Conservation (phyloP, 2,888 invertebrate genomes). For the Zeuzera pyrina region DNA sequence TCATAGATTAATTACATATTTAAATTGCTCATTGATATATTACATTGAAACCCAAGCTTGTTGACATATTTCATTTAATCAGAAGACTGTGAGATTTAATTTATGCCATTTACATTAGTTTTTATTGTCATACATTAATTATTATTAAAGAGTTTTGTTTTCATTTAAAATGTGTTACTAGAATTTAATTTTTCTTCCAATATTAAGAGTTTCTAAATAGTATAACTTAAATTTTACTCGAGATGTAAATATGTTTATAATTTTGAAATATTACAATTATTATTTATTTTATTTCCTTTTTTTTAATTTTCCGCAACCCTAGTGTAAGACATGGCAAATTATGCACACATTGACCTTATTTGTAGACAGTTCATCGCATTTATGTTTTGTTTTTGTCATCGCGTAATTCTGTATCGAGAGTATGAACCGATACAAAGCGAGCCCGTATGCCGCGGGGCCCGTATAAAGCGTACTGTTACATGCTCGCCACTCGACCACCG, state of each 20-base stretch:
- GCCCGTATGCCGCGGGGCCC: conserved; percentile 25
- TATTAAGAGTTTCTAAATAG: neutral
- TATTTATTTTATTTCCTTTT: conserved; percentile 63
- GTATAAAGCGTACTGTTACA: conserved; percentile 66
- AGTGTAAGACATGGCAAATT: conserved; percentile 44
- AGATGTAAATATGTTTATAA: conserved; percentile 66
- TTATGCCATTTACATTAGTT: conserved; percentile 53
- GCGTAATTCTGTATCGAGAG: conserved; percentile 5
- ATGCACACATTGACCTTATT: conserved; percentile 64
- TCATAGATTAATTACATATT: too few relatives aligned
- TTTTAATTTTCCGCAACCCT: conserved; percentile 34
- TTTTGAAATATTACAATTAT: conserved; percentile 63
- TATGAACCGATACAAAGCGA: conserved; percentile 25
- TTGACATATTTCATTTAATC: neutral
- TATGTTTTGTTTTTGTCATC: neutral
- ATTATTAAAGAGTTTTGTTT: conserved; percentile 26
- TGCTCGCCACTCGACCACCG: conserved; percentile 32
- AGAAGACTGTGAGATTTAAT: conserved; percentile 60
- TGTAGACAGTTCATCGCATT: neutral
- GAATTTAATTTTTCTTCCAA: neutral
- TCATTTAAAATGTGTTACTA: conserved; percentile 14
- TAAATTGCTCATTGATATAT: neutral
- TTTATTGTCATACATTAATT: conserved; percentile 27
- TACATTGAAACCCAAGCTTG: neutral
- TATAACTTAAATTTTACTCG: conserved; percentile 37